phyloP scores from a whole-genome alignment of 2,113 vertebrate species.

The Tragelaphus imberbis region DNA sequence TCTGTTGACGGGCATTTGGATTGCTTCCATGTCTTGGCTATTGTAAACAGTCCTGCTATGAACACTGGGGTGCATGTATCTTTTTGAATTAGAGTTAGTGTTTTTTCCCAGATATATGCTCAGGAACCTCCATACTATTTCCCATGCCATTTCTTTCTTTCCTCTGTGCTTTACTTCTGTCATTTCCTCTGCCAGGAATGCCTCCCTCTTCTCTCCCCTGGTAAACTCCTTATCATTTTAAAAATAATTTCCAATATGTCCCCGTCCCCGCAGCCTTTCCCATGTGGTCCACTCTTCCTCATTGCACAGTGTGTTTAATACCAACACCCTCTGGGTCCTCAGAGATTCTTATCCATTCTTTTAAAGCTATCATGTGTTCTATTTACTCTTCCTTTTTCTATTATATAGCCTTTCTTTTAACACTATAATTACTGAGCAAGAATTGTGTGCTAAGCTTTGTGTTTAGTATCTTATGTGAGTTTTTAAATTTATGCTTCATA shows the following conservation, averaged over 20 bases:
- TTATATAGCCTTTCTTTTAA: background rate
- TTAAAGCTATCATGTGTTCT: background rate
- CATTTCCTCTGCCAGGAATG: background rate
- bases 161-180: background rate
- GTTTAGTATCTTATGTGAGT: background rate
- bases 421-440: background rate
- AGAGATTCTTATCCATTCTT: background rate
- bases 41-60: background rate
- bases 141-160: background rate
- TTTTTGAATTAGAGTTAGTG: background rate
- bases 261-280: background rate
- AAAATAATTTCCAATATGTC: background rate
- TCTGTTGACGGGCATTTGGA: background rate
- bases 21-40: background rate
- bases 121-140: background rate
- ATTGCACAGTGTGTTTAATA: background rate
- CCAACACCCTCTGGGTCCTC: background rate
- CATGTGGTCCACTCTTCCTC: no score
- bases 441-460: background rate
- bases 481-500: background rate
- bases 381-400: background rate
- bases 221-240: background rate
- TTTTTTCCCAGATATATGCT: background rate
- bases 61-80: background rate
- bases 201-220: background rate